Evolutionary conservation across 2,797 vertebrate species (phyloP).

Genomic region (Rhinichthys osculus): DNA sequence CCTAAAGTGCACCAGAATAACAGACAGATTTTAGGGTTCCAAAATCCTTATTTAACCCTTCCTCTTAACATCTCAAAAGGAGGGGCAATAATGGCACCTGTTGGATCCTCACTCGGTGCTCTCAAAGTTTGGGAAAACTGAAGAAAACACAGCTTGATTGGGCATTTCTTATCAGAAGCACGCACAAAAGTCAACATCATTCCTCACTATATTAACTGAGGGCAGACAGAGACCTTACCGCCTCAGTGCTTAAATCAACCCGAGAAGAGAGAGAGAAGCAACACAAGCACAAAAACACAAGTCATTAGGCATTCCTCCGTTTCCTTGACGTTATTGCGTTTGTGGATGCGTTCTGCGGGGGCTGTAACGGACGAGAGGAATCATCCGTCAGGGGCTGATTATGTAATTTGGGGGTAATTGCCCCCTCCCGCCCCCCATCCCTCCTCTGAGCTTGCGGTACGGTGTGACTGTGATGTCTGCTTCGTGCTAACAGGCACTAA

Average conservation of each 20-base stretch:
- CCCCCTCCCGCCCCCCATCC: conserved; percentile 53
- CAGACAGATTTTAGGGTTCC: neutral
- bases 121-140: conserved; percentile 5
- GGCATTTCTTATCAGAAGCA: conserved; percentile 13
- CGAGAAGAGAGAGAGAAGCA: conserved; percentile 14
- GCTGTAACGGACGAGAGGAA: conserved; percentile 53
- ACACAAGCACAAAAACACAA: conserved; percentile 59
- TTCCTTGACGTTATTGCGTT: conserved; percentile 59
- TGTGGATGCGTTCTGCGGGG: conserved; percentile 57
- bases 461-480: conserved; percentile 61
- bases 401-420: conserved; percentile 69
- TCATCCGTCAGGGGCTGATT: conserved; percentile 68
- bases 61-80: neutral
- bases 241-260: conserved; percentile 46
- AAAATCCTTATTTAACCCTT: neutral
- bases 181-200: conserved; percentile 41
- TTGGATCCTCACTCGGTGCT: neutral
- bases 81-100: neutral
- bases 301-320: conserved; percentile 58
- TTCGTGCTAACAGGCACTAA: conserved; percentile 68
- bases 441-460: conserved; percentile 54
- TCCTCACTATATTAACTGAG: conserved; percentile 44
- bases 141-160: conserved; percentile 12
- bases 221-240: conserved; percentile 39
- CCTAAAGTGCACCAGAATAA: neutral